phyloP scores from a whole-genome alignment of 2,888 invertebrate species.

The Encarsia formosa region DNA sequence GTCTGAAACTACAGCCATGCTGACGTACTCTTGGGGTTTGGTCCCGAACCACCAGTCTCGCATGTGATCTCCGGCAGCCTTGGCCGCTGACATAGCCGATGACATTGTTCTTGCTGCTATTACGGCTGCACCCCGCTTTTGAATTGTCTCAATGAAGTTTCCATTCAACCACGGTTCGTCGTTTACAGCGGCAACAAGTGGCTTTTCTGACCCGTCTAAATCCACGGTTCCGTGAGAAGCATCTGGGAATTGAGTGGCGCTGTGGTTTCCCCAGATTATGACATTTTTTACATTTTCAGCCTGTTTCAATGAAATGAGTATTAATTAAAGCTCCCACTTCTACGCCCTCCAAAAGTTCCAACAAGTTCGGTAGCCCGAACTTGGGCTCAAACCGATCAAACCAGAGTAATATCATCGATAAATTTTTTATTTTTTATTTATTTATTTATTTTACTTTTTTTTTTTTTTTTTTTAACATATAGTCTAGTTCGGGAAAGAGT shows the following conservation, averaged over 20 bases:
- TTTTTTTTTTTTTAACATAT: too few relatives aligned
- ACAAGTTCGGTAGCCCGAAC: too few relatives aligned
- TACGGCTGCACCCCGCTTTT: conserved; percentile 95
- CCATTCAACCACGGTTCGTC: conserved; percentile 78
- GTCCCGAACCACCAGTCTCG: conserved; percentile 94
- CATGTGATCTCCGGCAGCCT: conserved; percentile 98
- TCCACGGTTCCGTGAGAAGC: conserved; percentile 68
- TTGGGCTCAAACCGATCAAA: too few relatives aligned
- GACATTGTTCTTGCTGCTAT: conserved; percentile 97
- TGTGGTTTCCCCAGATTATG: conserved; percentile 99
- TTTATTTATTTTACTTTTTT: too few relatives aligned
- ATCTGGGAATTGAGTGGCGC: conserved; percentile 97
- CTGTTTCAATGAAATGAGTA: too few relatives aligned
- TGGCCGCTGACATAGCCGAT: conserved; percentile 98
- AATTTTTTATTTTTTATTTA: too few relatives aligned
- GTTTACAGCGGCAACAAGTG: conserved; percentile 69
- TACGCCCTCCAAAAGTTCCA: too few relatives aligned
- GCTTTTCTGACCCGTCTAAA: conserved; percentile 55
- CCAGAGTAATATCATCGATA: too few relatives aligned
- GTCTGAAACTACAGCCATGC: conserved; percentile 96
- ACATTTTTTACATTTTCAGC: conserved; percentile 81
- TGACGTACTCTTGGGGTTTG: conserved; percentile 70
- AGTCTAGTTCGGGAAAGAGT: too few relatives aligned
- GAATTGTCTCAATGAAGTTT: conserved; percentile 86
- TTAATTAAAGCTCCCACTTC: too few relatives aligned